Conservation (phyloP, 2,797 vertebrate species). For the Gymnothorax reevesii region DNA sequence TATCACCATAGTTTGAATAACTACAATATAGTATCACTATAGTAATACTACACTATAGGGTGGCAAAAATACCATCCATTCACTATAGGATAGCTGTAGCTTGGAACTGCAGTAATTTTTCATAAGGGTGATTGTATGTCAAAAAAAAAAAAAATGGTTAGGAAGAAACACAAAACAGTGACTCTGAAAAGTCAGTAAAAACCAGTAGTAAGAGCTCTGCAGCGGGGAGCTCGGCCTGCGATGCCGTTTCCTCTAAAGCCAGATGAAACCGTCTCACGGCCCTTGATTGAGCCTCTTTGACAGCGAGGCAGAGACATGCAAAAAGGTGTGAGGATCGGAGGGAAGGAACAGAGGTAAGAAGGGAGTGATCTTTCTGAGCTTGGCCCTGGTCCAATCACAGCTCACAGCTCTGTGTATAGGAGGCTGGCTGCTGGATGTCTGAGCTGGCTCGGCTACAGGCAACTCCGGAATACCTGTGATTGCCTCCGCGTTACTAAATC, state of each 20-base stretch:
- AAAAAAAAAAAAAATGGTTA: not conserved
- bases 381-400: not conserved
- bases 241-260: constrained; percentile 13
- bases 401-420: not conserved
- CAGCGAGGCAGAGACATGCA: not conserved
- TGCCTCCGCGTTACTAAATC: constrained; percentile 48
- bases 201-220: not conserved
- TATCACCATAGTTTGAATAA: no score
- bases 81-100: no score
- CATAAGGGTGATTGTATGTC: not conserved
- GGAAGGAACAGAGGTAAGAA: not conserved
- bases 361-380: constrained; percentile 1
- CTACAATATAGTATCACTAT: no score
- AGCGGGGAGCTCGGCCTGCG: not conserved
- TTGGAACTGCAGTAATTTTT: no score
- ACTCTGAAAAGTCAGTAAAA: not conserved
- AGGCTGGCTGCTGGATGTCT: constrained; percentile 21
- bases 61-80: no score
- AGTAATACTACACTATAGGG: no score
- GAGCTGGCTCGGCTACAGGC: constrained; percentile 38
- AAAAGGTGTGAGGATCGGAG: not conserved
- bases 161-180: not conserved
- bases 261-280: not conserved
- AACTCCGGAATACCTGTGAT: constrained; percentile 46
- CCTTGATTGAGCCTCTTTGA: not conserved